Evolutionary conservation across 1,140 invertebrate species (phyloP), one percentile per base, ranked within the genome.

Genomic region (Aphidius gifuensis): DNA sequence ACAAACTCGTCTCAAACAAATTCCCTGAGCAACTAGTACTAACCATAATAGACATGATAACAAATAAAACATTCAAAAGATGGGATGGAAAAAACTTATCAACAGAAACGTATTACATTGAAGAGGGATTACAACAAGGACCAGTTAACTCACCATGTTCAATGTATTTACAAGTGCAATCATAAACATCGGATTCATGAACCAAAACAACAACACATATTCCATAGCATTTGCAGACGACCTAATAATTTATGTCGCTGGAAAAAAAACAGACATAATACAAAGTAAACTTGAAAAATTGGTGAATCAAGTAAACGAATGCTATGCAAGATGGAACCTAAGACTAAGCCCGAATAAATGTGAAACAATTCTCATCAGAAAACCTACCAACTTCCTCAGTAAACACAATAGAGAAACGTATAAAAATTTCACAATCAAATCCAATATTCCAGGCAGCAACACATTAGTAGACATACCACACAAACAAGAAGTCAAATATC

Each of bases 91-190:
- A 16, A 1, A 8, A 9, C 1, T 5, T 9, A 9, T 64, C 60
- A 0, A 9, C n/a, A 2, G 16, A 21, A 23, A n/a, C 1, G 1
- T 65, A 65, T 21, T 4, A 5, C 0, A 64, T 65, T 0, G 9
- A 9, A 11, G 64, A 67, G 7, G 64, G 65, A 21, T 32, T 69
- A 5, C 65, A 67, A 42, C 64, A 69, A 45, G 65, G 66, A 3
- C 62, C 58, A 3, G 62, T 67, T 6, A 67, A 57, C n/a, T 67
- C 68, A 6, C 66, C 68, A 0, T 6, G 53, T 55, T 64, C 61
- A 43, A 67, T 66, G 5, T 69, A 46, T 23, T 66, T 58, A 1
- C 5, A 16, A 6, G 9, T 47, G 4, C 49, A 66, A 1, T 5
- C 62, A 0, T 63, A 49, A 3, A 16, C 50, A 0, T 61, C 62